These are phyloP conservation scores for Aphidius colemani DNA, from an alignment of 2,888 invertebrate species.

Conservation along the genomic window DNA sequence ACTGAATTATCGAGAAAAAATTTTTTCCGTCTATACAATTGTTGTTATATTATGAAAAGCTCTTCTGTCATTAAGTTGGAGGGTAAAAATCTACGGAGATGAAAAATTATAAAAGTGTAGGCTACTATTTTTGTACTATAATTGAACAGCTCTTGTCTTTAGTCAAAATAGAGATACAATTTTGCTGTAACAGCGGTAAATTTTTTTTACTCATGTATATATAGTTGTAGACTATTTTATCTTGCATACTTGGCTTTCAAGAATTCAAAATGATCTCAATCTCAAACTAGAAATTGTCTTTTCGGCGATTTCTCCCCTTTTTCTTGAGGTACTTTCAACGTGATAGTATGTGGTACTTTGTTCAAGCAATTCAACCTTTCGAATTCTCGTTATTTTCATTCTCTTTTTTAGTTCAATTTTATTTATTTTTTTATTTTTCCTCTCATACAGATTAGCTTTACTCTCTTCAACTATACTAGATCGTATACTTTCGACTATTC, in stretches of 20 bases:
- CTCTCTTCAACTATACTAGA: no score
- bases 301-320: slow-evolving; percentile 27
- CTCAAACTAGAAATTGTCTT: slow-evolving; percentile 28
- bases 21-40: no score
- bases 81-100: no score
- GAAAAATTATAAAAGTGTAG: no score
- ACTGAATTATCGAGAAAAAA: no score
- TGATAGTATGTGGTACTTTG: slow-evolving; percentile 27
- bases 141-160: no score
- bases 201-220: no score
- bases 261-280: slow-evolving; percentile 30
- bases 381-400: slow-evolving; percentile 35
- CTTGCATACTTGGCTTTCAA: not conserved
- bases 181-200: not conserved
- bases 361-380: slow-evolving; percentile 34
- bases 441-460: no score
- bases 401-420: slow-evolving; percentile 11
- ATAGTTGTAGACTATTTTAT: not conserved
- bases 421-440: no score
- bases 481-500: not conserved
- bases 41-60: no score
- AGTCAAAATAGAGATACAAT: not conserved
- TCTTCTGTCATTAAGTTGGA: no score
- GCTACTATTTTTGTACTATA: no score
- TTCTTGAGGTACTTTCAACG: slow-evolving; percentile 17